phyloP scores from a whole-genome alignment of 1,140 invertebrate genomes.

The Bilobella aurantiaca region DNA sequence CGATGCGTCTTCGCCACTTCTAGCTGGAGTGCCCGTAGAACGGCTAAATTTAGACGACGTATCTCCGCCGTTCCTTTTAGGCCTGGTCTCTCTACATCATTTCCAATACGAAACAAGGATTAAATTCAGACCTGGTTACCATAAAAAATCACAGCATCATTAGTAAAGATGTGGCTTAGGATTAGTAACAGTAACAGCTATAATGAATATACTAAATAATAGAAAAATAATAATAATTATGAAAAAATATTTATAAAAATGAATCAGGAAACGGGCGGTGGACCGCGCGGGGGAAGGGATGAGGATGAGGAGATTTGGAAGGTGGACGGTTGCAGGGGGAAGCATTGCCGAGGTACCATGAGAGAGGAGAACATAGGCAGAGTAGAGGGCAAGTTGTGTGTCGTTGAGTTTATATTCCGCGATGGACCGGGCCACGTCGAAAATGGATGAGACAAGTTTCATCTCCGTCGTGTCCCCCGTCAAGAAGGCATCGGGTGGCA shows the following conservation, averaged over 20 bases:
- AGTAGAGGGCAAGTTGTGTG: constrained; percentile 85
- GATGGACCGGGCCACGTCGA: constrained; percentile 82
- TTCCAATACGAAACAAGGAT: too few relatives aligned
- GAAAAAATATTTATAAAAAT: too few relatives aligned
- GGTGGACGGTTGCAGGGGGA: neutral
- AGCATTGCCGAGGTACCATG: constrained; percentile 67
- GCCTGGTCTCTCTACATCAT: constrained; percentile 85
- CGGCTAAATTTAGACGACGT: constrained; percentile 77
- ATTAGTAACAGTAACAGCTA: too few relatives aligned
- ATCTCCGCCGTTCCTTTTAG: constrained; percentile 76
- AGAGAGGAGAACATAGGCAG: constrained; percentile 80
- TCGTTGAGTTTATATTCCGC: constrained; percentile 87
- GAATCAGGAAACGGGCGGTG: too few relatives aligned
- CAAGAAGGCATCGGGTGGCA: constrained; percentile 74
- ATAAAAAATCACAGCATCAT: too few relatives aligned
- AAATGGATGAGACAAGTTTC: constrained; percentile 78
- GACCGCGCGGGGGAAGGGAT: too few relatives aligned
- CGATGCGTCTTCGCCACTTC: constrained; percentile 76
- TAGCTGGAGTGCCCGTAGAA: constrained; percentile 71
- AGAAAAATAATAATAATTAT: too few relatives aligned
- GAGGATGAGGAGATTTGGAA: neutral
- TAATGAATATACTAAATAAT: too few relatives aligned
- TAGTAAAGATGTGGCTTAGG: too few relatives aligned
- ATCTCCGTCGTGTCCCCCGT: constrained; percentile 75
- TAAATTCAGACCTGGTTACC: too few relatives aligned